phyloP scores from a whole-genome alignment of 2,113 vertebrate genomes.

The Phoenicopterus ruber region DNA sequence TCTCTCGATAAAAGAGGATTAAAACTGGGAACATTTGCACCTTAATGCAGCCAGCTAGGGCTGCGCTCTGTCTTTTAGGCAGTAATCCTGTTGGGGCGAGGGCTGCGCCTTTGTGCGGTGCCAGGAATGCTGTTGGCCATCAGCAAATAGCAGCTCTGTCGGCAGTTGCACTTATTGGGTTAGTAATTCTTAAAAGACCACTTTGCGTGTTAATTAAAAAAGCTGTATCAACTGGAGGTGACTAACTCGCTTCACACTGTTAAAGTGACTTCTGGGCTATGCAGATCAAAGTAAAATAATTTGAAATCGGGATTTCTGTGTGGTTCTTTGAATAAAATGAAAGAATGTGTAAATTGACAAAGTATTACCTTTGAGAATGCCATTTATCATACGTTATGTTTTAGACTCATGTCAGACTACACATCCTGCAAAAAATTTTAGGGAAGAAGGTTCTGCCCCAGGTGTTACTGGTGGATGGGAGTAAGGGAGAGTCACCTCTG shows the following conservation, averaged over 20 bases:
- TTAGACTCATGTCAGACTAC: accelerated
- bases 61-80: not conserved
- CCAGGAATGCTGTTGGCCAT: not conserved
- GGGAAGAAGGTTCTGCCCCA: not conserved
- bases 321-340: not conserved
- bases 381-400: accelerated
- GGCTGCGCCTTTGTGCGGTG: not conserved
- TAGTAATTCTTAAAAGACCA: not conserved
- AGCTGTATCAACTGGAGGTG: not conserved
- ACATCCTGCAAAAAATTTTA: not conserved
- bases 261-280: not conserved
- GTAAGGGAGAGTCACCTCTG: not conserved
- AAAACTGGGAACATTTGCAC: constrained; percentile 4
- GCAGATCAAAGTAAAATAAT: not conserved
- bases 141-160: not conserved
- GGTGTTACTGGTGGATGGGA: not conserved
- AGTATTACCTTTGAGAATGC: not conserved
- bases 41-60: not conserved
- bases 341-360: accelerated
- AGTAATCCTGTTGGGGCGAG: not conserved
- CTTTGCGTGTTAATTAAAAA: not conserved
- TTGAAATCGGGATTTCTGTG: not conserved
- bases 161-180: not conserved
- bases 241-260: accelerated
- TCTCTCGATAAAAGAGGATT: constrained; percentile 1